Evolutionary conservation across 2,113 vertebrate genomes (phyloP).

Genomic region (Phylloscopus whistleri): DNA sequence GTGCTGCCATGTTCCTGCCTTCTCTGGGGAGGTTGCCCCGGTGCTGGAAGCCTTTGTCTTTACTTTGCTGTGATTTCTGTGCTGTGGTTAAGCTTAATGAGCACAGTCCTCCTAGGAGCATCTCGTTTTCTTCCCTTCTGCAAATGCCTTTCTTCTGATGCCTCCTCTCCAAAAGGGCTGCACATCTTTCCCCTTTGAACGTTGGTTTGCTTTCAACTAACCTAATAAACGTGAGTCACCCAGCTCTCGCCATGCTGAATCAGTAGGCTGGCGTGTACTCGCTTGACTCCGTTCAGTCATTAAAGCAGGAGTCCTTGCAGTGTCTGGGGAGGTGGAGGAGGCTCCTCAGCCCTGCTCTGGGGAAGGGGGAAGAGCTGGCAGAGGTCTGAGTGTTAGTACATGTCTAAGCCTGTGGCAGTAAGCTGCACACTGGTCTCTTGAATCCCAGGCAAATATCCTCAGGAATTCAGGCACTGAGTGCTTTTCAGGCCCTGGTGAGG

Average conservation of each 20-base stretch:
- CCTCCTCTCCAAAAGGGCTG: not conserved
- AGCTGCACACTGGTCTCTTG: not conserved
- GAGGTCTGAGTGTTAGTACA: not conserved
- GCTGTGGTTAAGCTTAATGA: not conserved
- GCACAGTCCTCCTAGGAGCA: not conserved
- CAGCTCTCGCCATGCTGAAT: not conserved
- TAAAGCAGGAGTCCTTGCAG: not conserved
- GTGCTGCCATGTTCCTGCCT: not conserved
- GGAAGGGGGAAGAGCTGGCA: not conserved
- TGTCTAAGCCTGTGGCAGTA: not conserved
- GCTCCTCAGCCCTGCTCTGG: not conserved
- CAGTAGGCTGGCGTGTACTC: not conserved
- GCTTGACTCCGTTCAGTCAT: not conserved
- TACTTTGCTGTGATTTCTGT: not conserved
- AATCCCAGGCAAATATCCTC: not conserved
- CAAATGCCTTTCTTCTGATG: not conserved
- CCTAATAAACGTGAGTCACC: not conserved
- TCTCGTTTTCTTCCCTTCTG: not conserved
- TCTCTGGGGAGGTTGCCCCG: not conserved
- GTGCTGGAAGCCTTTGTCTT: not conserved
- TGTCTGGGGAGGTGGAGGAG: not conserved
- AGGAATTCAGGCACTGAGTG: accelerated
- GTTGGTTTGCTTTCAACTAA: not conserved
- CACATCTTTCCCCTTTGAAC: not conserved
- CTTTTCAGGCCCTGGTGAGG: not conserved